Evolutionary conservation across 2,113 vertebrate genomes (phyloP).

Genomic region (Eolophus roseicapilla): DNA sequence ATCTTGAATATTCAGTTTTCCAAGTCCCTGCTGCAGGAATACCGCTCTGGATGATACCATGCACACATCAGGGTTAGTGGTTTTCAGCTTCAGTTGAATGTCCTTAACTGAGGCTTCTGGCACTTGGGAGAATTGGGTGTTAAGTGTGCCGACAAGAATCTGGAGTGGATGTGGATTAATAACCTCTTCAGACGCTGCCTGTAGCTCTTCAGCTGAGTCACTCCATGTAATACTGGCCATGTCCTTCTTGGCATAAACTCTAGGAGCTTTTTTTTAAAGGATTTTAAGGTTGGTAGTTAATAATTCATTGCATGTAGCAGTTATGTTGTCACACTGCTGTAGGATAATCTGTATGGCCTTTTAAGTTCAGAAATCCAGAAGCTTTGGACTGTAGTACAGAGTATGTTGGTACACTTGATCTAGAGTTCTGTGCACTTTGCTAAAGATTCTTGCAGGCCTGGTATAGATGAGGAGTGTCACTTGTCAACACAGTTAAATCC

Average conservation of each 20-base stretch:
- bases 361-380: neutral
- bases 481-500: neutral
- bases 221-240: neutral
- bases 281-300: neutral
- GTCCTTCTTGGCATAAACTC: neutral
- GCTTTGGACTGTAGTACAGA: neutral
- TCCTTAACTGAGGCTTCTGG: neutral
- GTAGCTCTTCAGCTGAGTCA: neutral
- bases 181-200: neutral
- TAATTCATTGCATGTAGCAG: neutral
- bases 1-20: neutral
- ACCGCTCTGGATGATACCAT: neutral
- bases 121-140: neutral
- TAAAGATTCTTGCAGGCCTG: neutral
- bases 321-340: neutral
- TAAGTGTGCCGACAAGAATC: neutral
- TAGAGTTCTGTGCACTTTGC: neutral
- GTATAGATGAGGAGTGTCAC: neutral
- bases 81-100: neutral
- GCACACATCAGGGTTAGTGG: neutral
- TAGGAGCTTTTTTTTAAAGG: neutral
- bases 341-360: neutral
- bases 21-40: neutral
- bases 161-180: constrained; percentile 26
- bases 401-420: neutral